phyloP scores from a whole-genome alignment of 2,797 vertebrate genomes.

The Tapirus indicus region DNA sequence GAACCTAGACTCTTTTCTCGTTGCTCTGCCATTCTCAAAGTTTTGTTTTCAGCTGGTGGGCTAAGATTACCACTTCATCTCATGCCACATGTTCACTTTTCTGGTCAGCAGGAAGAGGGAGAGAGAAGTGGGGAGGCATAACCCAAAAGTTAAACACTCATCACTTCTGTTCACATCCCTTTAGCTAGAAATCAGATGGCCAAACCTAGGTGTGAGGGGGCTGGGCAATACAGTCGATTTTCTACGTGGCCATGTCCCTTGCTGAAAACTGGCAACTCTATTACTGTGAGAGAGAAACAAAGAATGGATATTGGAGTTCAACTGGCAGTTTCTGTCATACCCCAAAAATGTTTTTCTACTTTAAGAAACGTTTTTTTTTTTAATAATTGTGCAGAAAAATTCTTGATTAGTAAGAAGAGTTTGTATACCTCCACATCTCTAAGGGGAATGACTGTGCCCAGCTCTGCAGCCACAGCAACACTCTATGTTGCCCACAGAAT shows the following conservation, averaged over 20 bases:
- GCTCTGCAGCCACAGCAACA: not conserved
- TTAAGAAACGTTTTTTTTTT: not conserved
- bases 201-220: not conserved
- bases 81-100: not conserved
- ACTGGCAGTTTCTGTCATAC: not conserved
- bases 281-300: not conserved
- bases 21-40: not conserved
- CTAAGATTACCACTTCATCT: not conserved
- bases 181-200: conserved; percentile 26
- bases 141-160: not conserved
- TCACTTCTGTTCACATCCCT: not conserved
- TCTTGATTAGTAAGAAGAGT: not conserved
- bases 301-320: not conserved
- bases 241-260: not conserved
- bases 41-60: not conserved
- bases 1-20: not conserved
- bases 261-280: not conserved
- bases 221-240: not conserved
- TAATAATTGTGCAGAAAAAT: not conserved
- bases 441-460: not conserved
- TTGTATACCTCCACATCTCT: not conserved
- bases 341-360: not conserved
- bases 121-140: not conserved
- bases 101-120: not conserved
- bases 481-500: not conserved